Percentiles rank a stretch among this genome's conserved stretches.
Conservation (phyloP, 2,797 vertebrate species). For the Myripristis jacobus region DNA sequence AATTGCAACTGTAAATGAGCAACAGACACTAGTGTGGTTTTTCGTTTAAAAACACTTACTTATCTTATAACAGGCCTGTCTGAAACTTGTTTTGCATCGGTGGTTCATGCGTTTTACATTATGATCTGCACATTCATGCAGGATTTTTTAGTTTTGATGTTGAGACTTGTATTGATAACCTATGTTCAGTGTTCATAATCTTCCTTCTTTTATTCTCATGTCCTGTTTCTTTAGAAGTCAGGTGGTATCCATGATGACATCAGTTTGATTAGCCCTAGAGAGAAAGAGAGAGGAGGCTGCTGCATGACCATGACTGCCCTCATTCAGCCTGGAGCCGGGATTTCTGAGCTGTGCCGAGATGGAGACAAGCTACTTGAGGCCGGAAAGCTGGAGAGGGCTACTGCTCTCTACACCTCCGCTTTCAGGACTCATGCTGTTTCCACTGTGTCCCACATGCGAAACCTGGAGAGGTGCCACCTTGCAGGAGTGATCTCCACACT, state of each 20-base stretch:
- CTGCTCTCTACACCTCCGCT: conserved; percentile 87
- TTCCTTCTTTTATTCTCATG: not conserved
- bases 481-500: conserved; percentile 79
- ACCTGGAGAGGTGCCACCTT: conserved; percentile 64
- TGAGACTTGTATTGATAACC: not conserved
- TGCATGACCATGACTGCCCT: conserved; percentile 70
- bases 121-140: not conserved
- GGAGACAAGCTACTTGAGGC: conserved; percentile 83
- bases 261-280: conserved; percentile 24
- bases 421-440: conserved; percentile 86
- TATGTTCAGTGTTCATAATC: not conserved
- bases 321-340: conserved; percentile 64
- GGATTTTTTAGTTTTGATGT: not conserved
- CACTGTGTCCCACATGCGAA: conserved; percentile 81
- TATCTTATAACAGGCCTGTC: too few relatives aligned
- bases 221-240: conserved; percentile 6
- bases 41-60: too few relatives aligned
- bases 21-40: too few relatives aligned
- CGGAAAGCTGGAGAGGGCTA: conserved; percentile 80
- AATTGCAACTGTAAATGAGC: too few relatives aligned
- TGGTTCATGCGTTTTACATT: not conserved
- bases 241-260: conserved; percentile 16
- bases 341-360: conserved; percentile 82
- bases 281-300: not conserved
- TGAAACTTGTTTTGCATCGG: too few relatives aligned